A percentile compares a stretch with the other conserved stretches of the same genome.
phyloP scores from a whole-genome alignment of 2,888 invertebrate species.

The Imbricaverruca yamaguchii region DNA sequence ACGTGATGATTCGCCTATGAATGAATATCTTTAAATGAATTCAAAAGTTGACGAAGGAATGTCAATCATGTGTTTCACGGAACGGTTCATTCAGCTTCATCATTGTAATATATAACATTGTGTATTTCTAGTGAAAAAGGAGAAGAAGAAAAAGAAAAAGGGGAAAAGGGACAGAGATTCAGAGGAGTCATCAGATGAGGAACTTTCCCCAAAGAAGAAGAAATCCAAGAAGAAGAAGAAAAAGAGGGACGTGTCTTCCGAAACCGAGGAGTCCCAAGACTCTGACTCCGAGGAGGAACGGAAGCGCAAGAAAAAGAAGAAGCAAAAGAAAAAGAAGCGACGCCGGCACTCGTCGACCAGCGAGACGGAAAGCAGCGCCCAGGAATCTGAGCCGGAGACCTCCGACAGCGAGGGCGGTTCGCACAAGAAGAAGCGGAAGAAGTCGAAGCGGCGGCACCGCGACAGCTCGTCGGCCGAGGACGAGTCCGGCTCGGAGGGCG shows the following conservation, averaged over 20 bases:
- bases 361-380: background rate
- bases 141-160: conserved; percentile 29
- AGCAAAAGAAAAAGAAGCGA: conserved; percentile 11
- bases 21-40: too few species aligned
- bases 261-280: conserved; percentile 3
- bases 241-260: conserved; percentile 25
- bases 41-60: too few species aligned
- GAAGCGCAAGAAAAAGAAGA: conserved; percentile 4
- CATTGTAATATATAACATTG: too few species aligned
- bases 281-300: conserved; percentile 5
- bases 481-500: background rate
- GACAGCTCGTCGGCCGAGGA: background rate
- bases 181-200: conserved; percentile 27
- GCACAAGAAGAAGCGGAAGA: background rate
- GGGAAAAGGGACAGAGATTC: background rate
- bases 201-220: conserved; percentile 25
- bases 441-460: background rate
- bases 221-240: conserved; percentile 25
- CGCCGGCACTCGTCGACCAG: conserved; percentile 12
- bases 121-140: conserved; percentile 19
- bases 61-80: too few species aligned
- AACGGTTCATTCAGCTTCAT: too few species aligned
- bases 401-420: background rate
- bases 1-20: too few species aligned
- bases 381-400: background rate